Conservation (phyloP, 2,113 vertebrate genomes). For the Carassius carassius region DNA sequence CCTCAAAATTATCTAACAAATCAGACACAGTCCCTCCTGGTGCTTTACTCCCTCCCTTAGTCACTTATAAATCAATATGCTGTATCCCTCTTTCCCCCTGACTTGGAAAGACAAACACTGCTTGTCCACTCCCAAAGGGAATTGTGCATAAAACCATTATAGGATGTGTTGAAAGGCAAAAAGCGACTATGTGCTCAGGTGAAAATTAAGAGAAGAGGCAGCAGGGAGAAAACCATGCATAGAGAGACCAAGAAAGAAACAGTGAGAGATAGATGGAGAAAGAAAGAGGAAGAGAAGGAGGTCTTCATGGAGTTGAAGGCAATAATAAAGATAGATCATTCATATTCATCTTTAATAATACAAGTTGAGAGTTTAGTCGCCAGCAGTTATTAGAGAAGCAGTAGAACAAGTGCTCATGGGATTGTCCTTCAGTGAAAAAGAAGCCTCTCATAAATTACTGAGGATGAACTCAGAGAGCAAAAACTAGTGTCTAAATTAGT, state of each 20-base stretch:
- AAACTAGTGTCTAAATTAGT: slow-evolving; percentile 12
- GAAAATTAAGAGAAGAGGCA: slow-evolving; percentile 39
- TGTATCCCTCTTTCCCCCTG: background rate
- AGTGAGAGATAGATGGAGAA: background rate
- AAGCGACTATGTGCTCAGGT: slow-evolving; percentile 12
- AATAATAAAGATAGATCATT: background rate
- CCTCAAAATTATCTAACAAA: slow-evolving; percentile 38
- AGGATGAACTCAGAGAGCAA: background rate
- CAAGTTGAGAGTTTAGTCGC: background rate
- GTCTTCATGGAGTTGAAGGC: background rate
- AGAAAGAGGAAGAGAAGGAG: background rate
- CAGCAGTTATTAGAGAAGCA: slow-evolving; percentile 19
- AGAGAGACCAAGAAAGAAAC: background rate
- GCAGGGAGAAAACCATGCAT: slow-evolving; percentile 8
- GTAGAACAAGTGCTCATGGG: slow-evolving; percentile 19
- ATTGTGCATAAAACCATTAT: slow-evolving; percentile 39
- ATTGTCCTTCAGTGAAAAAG: slow-evolving; percentile 23
- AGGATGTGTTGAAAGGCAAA: slow-evolving; percentile 42
- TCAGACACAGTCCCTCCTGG: slow-evolving; percentile 11
- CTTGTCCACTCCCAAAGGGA: slow-evolving; percentile 14
- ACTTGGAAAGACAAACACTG: slow-evolving; percentile 30
- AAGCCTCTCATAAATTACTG: background rate
- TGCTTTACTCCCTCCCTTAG: background rate
- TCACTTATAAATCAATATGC: slow-evolving; percentile 43
- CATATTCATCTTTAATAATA: background rate